Percentiles rank a stretch among this genome's conserved stretches.
Conservation (phyloP, 2,113 vertebrate genomes). For the Apus apus region DNA sequence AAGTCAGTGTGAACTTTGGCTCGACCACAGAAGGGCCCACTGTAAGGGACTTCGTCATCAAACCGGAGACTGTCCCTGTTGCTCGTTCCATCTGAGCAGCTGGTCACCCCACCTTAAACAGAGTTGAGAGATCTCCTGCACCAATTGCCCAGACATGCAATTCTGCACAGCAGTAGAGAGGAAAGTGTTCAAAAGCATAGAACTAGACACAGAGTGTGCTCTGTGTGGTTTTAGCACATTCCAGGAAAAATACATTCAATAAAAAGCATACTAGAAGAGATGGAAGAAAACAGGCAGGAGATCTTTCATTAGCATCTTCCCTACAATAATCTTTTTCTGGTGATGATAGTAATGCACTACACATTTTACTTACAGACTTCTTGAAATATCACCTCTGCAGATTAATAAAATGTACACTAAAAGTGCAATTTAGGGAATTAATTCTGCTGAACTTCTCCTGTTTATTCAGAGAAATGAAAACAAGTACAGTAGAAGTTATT, state of each 20-base stretch:
- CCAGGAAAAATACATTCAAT: not conserved
- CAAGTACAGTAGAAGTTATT: conserved; percentile 46
- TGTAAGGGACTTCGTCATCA: conserved; percentile 81
- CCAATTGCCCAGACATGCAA: not conserved
- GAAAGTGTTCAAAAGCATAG: not conserved
- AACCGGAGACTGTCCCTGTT: conserved; percentile 88
- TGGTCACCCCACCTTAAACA: conserved; percentile 88
- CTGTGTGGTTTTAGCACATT: not conserved
- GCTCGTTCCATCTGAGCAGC: conserved; percentile 86
- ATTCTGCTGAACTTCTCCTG: conserved; percentile 50
- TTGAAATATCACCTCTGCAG: conserved; percentile 35
- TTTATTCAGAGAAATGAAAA: conserved; percentile 58
- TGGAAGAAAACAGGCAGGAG: not conserved
- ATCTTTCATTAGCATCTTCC: conserved; percentile 25
- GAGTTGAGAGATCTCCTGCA: not conserved
- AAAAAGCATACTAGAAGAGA: not conserved
- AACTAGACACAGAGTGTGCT: not conserved
- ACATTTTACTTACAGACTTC: conserved; percentile 34
- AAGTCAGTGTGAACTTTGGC: conserved; percentile 92
- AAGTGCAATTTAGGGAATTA: conserved; percentile 51
- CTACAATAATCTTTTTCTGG: conserved; percentile 25
- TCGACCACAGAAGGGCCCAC: conserved; percentile 85
- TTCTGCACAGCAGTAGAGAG: not conserved
- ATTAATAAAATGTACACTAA: conserved; percentile 50
- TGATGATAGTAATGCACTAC: conserved; percentile 23